phyloP scores from a whole-genome alignment of 2,797 vertebrate genomes.

The Chrosomus eos region DNA sequence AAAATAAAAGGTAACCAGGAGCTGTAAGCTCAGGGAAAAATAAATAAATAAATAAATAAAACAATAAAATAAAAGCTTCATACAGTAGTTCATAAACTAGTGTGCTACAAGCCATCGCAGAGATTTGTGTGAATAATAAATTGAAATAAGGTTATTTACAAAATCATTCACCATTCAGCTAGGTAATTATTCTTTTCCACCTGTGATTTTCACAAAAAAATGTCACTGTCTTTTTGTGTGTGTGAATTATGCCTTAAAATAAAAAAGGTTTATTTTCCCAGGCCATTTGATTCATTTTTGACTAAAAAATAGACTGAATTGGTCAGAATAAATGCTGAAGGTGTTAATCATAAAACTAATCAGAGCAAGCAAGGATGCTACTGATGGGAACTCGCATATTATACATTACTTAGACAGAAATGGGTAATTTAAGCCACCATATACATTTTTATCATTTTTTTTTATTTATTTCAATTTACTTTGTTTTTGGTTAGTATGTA shows the following conservation, averaged over 20 bases:
- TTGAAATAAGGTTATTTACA: background rate
- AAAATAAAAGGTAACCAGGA: background rate
- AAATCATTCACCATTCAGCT: background rate
- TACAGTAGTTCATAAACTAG: background rate
- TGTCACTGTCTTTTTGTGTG: background rate
- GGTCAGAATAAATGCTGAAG: background rate
- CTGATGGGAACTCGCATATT: background rate
- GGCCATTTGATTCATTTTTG: background rate
- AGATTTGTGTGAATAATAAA: background rate
- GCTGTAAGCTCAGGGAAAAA: background rate
- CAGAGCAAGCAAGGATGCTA: background rate
- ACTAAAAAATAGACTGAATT: background rate
- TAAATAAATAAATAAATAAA: too few species aligned
- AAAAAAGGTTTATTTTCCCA: background rate
- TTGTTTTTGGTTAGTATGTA: background rate
- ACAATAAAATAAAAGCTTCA: background rate
- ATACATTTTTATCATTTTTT: background rate
- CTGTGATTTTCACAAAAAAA: background rate
- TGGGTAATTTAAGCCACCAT: background rate
- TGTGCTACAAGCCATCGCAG: background rate
- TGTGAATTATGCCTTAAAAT: background rate
- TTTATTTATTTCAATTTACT: background rate
- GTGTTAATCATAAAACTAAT: background rate
- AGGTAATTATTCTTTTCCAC: background rate
- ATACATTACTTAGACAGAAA: background rate